These are phyloP conservation scores for Tachina lurida DNA, from an alignment of 2,888 invertebrate species.

Conservation along the genomic window DNA sequence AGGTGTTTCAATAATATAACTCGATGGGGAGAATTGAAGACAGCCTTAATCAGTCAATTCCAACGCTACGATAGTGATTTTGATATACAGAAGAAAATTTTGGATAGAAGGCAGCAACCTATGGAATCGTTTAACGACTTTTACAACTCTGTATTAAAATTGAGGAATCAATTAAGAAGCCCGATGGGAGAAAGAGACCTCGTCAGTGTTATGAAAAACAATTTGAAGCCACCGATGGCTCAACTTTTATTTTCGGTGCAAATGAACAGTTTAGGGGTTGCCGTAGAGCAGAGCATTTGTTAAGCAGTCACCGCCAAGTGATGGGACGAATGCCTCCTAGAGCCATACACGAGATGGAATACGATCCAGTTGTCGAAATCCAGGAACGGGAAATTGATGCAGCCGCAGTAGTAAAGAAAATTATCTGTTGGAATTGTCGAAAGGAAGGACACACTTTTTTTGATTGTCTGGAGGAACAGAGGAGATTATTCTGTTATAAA, in stretches of 20 bases:
- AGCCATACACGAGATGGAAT: not conserved
- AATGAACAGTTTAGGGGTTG: not conserved
- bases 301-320: not conserved
- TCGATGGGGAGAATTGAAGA: not conserved
- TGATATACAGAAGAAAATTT: not conserved
- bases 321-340: not conserved
- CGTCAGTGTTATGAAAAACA: not conserved
- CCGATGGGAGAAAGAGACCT: not conserved
- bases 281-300: not conserved
- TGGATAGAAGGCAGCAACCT: not conserved
- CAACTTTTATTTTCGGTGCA: constrained; percentile 1
- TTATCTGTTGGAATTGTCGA: too few species aligned
- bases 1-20: not conserved
- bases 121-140: constrained; percentile 15
- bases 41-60: not conserved
- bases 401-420: too few species aligned
- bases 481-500: too few species aligned
- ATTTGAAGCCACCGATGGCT: not conserved
- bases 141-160: not conserved
- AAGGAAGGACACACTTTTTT: too few species aligned
- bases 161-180: not conserved
- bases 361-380: too few species aligned
- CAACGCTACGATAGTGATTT: not conserved
- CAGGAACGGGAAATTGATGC: too few species aligned
- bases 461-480: too few species aligned